These are phyloP conservation scores for Ataeniobius toweri DNA, from an alignment of 2,797 vertebrate genomes.

Conservation along the genomic window DNA sequence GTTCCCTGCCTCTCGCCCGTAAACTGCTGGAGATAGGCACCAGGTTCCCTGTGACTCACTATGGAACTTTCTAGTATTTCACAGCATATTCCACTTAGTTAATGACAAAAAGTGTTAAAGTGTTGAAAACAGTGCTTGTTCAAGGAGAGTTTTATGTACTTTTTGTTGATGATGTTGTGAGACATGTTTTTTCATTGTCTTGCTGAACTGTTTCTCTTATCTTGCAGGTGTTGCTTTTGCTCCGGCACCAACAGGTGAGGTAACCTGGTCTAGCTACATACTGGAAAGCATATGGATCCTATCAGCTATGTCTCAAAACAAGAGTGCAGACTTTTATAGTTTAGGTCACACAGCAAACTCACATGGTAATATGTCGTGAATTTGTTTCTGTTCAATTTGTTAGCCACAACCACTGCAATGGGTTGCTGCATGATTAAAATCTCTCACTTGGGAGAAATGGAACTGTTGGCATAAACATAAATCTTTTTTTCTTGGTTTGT, in stretches of 20 bases:
- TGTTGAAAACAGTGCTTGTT: neutral
- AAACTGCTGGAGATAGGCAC: too few species aligned
- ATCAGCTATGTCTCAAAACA: neutral
- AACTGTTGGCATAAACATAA: constrained; percentile 23
- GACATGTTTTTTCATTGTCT: neutral
- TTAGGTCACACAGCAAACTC: neutral
- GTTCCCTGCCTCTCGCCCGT: too few species aligned
- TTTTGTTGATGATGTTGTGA: neutral
- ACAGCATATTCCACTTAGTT: neutral
- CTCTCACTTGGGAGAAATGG: constrained; percentile 23
- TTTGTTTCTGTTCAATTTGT: neutral
- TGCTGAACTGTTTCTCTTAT: constrained; percentile 21
- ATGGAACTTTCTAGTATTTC: neutral
- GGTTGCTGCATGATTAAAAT: neutral
- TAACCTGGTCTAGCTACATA: neutral
- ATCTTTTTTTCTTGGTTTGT: constrained; percentile 24
- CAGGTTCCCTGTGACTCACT: too few species aligned
- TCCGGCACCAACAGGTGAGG: constrained; percentile 43
- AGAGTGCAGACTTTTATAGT: neutral
- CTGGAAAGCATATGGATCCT: neutral
- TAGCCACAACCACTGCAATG: neutral
- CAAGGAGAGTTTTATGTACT: neutral
- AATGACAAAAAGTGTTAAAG: neutral
- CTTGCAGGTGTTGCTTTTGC: constrained; percentile 26
- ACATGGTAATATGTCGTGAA: neutral